A percentile compares a stretch with the other conserved stretches of the same genome.
These are phyloP conservation scores for Burhinus bistriatus DNA, from an alignment of 2,113 vertebrate genomes.

Conservation along the genomic window DNA sequence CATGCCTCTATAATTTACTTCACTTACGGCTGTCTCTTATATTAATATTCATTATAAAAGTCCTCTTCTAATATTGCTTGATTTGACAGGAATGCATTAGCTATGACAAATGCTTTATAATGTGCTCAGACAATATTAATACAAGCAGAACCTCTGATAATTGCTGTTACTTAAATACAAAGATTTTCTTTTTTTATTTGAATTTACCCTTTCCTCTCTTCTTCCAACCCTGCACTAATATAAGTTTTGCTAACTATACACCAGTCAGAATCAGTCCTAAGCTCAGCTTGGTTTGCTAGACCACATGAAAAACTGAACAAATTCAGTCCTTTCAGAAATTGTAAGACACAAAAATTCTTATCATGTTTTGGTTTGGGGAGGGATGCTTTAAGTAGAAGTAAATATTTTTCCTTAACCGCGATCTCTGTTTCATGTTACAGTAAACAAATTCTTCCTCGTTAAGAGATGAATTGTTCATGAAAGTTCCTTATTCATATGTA, in stretches of 20 bases:
- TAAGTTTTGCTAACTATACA: background rate
- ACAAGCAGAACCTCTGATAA: constrained; percentile 65
- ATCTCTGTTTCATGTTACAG: background rate
- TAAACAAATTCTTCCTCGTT: background rate
- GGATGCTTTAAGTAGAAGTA: background rate
- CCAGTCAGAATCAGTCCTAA: background rate
- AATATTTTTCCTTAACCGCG: background rate
- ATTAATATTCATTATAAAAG: constrained; percentile 88
- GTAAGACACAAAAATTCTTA: background rate
- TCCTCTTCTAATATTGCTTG: constrained; percentile 65
- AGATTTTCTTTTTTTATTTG: constrained; percentile 34
- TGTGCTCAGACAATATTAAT: constrained; percentile 67
- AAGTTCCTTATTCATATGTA: background rate
- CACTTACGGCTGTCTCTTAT: constrained; percentile 74
- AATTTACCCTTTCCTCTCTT: background rate
- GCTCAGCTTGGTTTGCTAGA: background rate
- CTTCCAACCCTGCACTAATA: background rate
- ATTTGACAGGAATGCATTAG: constrained; percentile 76
- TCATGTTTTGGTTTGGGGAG: background rate
- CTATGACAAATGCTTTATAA: constrained; percentile 75
- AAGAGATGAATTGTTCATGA: background rate
- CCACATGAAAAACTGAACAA: background rate
- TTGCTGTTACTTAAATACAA: constrained; percentile 64
- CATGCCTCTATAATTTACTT: constrained; percentile 82
- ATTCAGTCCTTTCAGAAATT: background rate